phyloP scores from a whole-genome alignment of 2,888 invertebrate species.

The Tenodera sinensis region DNA sequence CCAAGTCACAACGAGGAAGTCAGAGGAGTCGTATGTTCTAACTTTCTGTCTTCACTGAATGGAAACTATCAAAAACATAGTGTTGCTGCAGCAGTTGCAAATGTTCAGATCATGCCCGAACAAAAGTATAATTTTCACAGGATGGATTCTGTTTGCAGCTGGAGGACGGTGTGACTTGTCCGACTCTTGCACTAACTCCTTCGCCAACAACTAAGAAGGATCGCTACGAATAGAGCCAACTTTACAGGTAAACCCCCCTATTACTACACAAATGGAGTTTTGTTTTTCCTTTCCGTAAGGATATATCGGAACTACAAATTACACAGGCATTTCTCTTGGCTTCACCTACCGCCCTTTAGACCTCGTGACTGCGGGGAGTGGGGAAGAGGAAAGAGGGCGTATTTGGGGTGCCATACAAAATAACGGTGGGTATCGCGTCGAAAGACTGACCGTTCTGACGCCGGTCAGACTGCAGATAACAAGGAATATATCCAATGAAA shows the following conservation, averaged over 20 bases:
- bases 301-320: slow-evolving; percentile 20
- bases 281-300: slow-evolving; percentile 1
- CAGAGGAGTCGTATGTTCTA: too few species aligned
- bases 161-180: not conserved
- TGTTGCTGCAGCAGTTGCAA: too few species aligned
- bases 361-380: not conserved
- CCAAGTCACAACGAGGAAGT: too few species aligned
- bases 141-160: too few species aligned
- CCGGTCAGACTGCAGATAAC: not conserved
- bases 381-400: not conserved
- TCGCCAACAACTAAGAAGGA: not conserved
- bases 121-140: too few species aligned
- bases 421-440: not conserved
- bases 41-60: too few species aligned
- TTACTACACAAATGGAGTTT: not conserved
- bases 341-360: not conserved
- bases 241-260: slow-evolving; percentile 20
- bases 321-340: slow-evolving; percentile 1
- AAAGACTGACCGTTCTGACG: not conserved
- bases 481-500: too few species aligned
- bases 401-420: not conserved
- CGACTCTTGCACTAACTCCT: not conserved
- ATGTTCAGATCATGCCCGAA: too few species aligned
- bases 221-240: not conserved
- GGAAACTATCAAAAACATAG: too few species aligned